These are phyloP conservation scores for Eristalinus aeneus DNA, from an alignment of 2,888 invertebrate species.

Conservation along the genomic window DNA sequence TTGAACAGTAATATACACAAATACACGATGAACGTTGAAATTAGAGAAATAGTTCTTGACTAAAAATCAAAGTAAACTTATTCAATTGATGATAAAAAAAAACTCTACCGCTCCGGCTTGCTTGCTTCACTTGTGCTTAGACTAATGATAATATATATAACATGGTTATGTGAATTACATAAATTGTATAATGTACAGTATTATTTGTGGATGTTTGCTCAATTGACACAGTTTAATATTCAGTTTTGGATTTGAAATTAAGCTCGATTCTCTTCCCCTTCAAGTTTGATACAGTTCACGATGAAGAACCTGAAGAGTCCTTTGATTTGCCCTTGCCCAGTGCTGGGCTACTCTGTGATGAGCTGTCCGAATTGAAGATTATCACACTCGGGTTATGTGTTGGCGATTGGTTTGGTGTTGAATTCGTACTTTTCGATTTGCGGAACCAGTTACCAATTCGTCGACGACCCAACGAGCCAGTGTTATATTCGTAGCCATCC, in stretches of 20 bases:
- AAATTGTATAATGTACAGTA: conserved; percentile 50
- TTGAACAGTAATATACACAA: conserved; percentile 15
- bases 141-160: conserved; percentile 47
- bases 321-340: conserved; percentile 63
- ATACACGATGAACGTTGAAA: not conserved
- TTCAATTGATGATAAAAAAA: not conserved
- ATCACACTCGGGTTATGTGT: conserved; percentile 77
- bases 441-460: conserved; percentile 80
- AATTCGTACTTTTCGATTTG: conserved; percentile 80
- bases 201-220: conserved; percentile 5
- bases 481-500: conserved; percentile 74
- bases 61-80: conserved; percentile 15
- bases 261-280: conserved; percentile 50
- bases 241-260: conserved; percentile 9
- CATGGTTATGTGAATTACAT: conserved; percentile 27
- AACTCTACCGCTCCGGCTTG: conserved; percentile 31
- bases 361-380: conserved; percentile 72
- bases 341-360: conserved; percentile 73
- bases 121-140: conserved; percentile 54
- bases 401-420: conserved; percentile 80
- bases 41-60: conserved; percentile 15
- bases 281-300: conserved; percentile 29
- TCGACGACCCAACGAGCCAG: conserved; percentile 79
- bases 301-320: conserved; percentile 67
- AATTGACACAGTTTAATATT: conserved; percentile 59